Conservation (phyloP, 2,888 invertebrate genomes). For the Meiosimyza platycephala region DNA sequence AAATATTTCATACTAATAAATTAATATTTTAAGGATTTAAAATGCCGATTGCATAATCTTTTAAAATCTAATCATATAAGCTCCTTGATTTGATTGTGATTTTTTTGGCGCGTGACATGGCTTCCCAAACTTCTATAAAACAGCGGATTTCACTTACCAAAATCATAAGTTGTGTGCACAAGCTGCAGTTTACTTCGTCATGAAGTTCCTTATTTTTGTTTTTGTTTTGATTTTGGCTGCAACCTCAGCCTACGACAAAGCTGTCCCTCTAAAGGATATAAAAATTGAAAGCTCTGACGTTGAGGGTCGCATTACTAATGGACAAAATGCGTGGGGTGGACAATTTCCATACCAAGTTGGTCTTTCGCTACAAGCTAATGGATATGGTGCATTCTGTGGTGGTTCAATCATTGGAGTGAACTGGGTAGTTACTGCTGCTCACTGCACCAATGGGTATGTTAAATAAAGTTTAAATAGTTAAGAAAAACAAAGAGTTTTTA, state of each 20-base stretch:
- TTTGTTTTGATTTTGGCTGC: slow-evolving; percentile 26
- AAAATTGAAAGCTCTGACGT: slow-evolving; percentile 2
- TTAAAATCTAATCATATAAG: no score
- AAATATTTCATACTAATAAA: no score
- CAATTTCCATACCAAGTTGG: slow-evolving; percentile 57
- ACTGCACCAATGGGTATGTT: slow-evolving; percentile 56
- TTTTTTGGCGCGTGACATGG: no score
- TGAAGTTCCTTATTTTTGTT: slow-evolving; percentile 35
- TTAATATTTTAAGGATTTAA: no score
- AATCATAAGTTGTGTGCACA: no score
- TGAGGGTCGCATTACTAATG: slow-evolving; percentile 49
- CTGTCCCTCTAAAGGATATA: neutral
- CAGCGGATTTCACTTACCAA: no score
- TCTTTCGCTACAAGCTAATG: slow-evolving; percentile 48
- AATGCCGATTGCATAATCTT: no score
- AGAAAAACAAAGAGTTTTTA: no score
- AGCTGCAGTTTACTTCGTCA: neutral
- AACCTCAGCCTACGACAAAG: slow-evolving; percentile 28
- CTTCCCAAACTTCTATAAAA: no score
- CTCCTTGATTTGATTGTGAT: no score
- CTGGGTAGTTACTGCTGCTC: slow-evolving; percentile 61
- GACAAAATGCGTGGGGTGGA: slow-evolving; percentile 41
- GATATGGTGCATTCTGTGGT: slow-evolving; percentile 55
- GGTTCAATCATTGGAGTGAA: slow-evolving; percentile 55
- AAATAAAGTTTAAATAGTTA: neutral